A percentile compares a stretch with the other conserved stretches of the same genome.
Evolutionary conservation across 2,888 invertebrate genomes (phyloP).

Genomic region (Diadegma fenestrale): DNA sequence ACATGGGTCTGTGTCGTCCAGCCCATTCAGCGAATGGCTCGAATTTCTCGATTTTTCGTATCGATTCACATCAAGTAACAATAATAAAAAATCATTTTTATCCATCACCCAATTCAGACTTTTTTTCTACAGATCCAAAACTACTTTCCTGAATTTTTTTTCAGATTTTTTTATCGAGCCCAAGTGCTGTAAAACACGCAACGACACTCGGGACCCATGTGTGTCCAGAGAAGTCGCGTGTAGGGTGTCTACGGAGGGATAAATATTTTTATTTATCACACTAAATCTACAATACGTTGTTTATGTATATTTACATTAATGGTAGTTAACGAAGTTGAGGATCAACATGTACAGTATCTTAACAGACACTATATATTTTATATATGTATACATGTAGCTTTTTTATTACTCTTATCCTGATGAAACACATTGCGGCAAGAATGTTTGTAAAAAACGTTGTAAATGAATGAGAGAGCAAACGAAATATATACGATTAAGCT

Average conservation of each 20-base stretch:
- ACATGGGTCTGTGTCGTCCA: too few relatives aligned
- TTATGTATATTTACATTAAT: conserved; percentile 7
- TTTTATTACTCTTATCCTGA: conserved; percentile 76
- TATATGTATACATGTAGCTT: conserved; percentile 77
- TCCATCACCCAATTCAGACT: too few relatives aligned
- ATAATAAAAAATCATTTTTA: too few relatives aligned
- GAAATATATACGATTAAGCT: conserved; percentile 74
- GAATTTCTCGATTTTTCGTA: background rate
- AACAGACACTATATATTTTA: conserved; percentile 76
- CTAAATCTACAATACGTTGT: conserved; percentile 33
- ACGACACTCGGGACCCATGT: too few relatives aligned
- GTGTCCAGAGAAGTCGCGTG: too few relatives aligned
- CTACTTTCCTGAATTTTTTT: too few relatives aligned
- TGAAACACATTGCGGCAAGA: conserved; percentile 72
- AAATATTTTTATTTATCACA: conserved; percentile 1
- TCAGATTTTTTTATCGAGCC: too few relatives aligned
- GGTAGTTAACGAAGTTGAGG: conserved; percentile 54
- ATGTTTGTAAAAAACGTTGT: conserved; percentile 79
- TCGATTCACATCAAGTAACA: background rate
- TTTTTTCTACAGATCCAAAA: too few relatives aligned
- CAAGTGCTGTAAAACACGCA: too few relatives aligned
- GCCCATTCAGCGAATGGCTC: too few relatives aligned
- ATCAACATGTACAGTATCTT: conserved; percentile 76
- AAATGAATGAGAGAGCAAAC: conserved; percentile 71
- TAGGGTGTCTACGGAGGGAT: too few relatives aligned